Base-by-base conservation (phyloP, 1,140 invertebrate species). In the Drosophila sp. region DNA sequence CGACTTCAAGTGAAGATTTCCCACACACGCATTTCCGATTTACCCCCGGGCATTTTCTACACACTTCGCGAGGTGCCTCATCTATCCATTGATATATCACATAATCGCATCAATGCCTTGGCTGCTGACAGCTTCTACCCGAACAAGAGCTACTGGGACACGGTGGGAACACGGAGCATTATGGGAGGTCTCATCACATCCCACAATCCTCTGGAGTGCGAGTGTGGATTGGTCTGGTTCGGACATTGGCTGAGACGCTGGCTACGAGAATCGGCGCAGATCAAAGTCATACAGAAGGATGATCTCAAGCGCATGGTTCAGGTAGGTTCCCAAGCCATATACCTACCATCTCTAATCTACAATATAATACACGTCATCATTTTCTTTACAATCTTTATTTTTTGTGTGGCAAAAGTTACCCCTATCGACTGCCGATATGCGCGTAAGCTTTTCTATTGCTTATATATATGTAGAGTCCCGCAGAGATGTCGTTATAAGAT, bases 141-240 rank as follows among this genome's bases (percentile, higher is more conserved):
- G 2, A 97, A 97, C 91, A 94, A 94, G 61, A 95, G 95, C 4
- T 95, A 95, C 27, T 97, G 96, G 96, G 96, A 97, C 91, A 94
- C 95, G 71, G 95, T 96, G 43, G 96, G 96, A 16, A 97, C 96
- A 5, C 69, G 91, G 38, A 91, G 83, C 77, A 90, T 92, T 90
- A 66, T 93, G 97, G 97, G 97, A 83, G 97, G 97, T 9, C 92
- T 98, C 45, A 94, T 96, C 27, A 93, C 97, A 65, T 94, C 96
- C 6, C 95, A 96, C 40, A 98, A 98, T 92, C 96, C 96, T 0
- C 94, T 97, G 84, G 94, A 94, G 13, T 98, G 97, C 80, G 97
- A 97, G 74, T 98, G 97, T 89, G 96, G 96, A 51, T 93, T 97
- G 36, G 96, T 97, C 4, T 98, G 97, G 97, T 93, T 97, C 25